Base-by-base conservation (phyloP, 2,113 vertebrate species). In the Phrynosoma platyrhinos region DNA sequence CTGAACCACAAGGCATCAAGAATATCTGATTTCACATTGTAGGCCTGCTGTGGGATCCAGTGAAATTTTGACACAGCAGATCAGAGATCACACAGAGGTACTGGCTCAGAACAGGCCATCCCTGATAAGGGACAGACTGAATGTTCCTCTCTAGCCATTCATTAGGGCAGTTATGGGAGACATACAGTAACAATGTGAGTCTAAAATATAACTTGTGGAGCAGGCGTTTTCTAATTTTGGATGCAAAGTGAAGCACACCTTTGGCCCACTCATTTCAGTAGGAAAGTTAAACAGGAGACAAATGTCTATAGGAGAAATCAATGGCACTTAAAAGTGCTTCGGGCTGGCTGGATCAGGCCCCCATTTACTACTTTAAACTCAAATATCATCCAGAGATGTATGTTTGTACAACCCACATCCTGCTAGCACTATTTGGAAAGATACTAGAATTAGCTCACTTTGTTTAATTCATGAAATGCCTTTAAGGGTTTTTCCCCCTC, bases 131-230 rank as follows among this genome's bases (percentile, higher is more conserved):
- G 25, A 40, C 47, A 47, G 47, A 47, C 25, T 9, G 8, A 20
- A 75, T 58, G 32, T 55, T 84, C 47, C 55, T 55, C 30, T 72
- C 7, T 52, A 52, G 12, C 52, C n/a, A 9, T 53, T 47, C 25
- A 55, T 36, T 74, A 74, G 4, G 53, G 55, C 42, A 75, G 55
- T 27, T 71, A 71, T 30, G 30, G 27, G 25, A 71, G 25, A 71
- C 14, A 62, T 3, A 62, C 18, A 18, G 55, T 16, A 18, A 62
- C 58, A 62, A 62, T 52, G 10, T n/a, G 64, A 92, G 77, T 53
- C 64, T 84, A 89, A 91, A 93, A 79, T 82, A 89, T 91, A 91
- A 77, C 80, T 92, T 87, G 55, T 32, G 66, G 81, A 1, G 52
- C 52, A 66, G 58, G 32, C 21, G 36, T 9, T 82, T 25, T 81